Base-by-base conservation (phyloP, 2,888 invertebrate genomes). In the Lasioglossum morio region DNA sequence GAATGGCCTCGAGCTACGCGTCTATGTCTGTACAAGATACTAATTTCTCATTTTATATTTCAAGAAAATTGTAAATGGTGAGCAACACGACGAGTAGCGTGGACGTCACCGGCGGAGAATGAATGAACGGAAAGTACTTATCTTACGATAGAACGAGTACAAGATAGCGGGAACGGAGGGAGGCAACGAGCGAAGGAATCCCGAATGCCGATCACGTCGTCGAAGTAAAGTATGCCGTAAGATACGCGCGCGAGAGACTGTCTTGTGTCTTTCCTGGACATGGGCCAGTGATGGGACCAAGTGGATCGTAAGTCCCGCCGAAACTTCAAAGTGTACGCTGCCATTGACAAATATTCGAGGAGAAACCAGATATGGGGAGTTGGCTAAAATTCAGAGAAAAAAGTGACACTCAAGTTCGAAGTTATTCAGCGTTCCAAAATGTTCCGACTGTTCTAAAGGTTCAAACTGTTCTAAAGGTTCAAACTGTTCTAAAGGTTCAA, bases 141-240 rank as follows among this genome's bases (percentile, higher is more conserved):
- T 88, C 83, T 78, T 63, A 48, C 73, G 77, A 60, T 66, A 37
- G 74, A 84, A 86, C 72, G 86, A 79, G 79, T 75, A 86, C 77
- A 34, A 72, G 75, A 86, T 85, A 85, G 74, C 83, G 79, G 77
- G 60, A 70, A 76, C 69, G 37, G 27, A 5, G 57, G 63, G 81
- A 74, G 77, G n/a, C 46, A 40, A 48, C 77, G 70, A 43, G 82
- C 87, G 82, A 81, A 88, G 84, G 86, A 85, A 89, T 92, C 86
- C 77, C 76, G 85, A 85, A 93, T 92, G 92, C 86, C 80, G 90
- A 92, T 93, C 93, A 92, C 93, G 93, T 92, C 92, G 82, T 72
- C 81, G 69, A 85, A 80, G 87, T 79, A 89, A 91, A 91, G 91
- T 91, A 91, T 92, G 92, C 90, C 88, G 91, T 92, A 90, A 91